Conservation (phyloP, 2,113 vertebrate genomes). For the Phainopepla nitens region DNA sequence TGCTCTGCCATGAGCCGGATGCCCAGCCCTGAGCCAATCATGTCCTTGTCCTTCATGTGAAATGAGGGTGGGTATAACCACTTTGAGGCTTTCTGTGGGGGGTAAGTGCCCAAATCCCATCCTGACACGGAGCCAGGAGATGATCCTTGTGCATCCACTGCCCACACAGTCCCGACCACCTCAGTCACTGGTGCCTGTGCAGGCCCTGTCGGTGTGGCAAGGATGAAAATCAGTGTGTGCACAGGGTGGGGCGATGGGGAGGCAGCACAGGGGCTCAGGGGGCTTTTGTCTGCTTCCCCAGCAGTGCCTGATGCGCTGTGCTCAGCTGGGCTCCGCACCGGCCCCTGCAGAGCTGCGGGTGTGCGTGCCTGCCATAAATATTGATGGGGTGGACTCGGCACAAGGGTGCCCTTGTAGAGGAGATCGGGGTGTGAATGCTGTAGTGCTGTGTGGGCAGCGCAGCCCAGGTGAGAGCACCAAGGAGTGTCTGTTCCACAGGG, state of each 20-base stretch:
- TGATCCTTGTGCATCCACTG: background rate
- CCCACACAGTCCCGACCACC: fast-evolving
- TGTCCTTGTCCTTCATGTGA: background rate
- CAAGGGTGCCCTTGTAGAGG: background rate
- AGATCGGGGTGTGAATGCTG: background rate
- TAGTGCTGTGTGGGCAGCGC: background rate
- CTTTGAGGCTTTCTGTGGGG: background rate
- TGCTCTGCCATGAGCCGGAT: background rate
- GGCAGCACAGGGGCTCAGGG: fast-evolving
- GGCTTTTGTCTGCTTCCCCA: background rate
- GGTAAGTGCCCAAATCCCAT: background rate
- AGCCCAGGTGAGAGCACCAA: background rate
- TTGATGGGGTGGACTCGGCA: background rate
- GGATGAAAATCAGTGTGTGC: background rate
- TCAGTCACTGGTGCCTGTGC: fast-evolving
- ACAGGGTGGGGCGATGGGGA: fast-evolving
- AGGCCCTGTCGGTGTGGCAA: fast-evolving
- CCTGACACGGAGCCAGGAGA: background rate
- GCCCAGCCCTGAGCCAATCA: background rate
- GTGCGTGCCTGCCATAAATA: conserved; percentile 44
- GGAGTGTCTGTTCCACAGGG: background rate
- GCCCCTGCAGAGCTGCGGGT: conserved; percentile 24
- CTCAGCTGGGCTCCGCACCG: background rate
- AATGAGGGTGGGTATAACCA: background rate
- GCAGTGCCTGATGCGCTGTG: background rate